A percentile compares a stretch with the other conserved stretches of the same genome.
Evolutionary conservation across 2,797 vertebrate species (phyloP).

Genomic region (Alauda arvensis): DNA sequence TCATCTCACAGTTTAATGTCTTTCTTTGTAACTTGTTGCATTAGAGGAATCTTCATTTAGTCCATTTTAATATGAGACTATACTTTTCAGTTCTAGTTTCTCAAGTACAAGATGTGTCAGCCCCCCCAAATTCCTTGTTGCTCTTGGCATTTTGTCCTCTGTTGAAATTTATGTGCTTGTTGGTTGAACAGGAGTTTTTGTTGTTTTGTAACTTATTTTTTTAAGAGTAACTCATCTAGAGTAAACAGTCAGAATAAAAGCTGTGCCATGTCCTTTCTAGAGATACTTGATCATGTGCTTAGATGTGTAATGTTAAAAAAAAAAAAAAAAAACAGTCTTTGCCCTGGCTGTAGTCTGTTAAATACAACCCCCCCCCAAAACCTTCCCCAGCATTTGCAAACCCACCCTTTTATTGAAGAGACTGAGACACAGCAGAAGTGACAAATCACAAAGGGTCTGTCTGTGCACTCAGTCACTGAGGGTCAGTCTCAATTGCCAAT

Average conservation of each 20-base stretch:
- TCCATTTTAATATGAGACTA: not conserved
- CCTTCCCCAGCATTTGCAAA: not conserved
- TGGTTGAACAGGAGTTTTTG: not conserved
- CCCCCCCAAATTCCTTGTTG: not conserved
- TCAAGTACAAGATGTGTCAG: rapidly evolving
- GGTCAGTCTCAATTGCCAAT: not conserved
- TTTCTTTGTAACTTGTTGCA: not conserved
- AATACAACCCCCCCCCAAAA: not conserved
- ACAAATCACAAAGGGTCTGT: not conserved
- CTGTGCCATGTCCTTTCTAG: not conserved
- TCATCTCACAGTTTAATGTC: not conserved
- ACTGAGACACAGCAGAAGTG: not conserved
- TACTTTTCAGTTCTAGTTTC: not conserved
- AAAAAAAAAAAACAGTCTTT: not conserved
- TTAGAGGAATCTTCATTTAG: not conserved
- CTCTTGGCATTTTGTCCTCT: not conserved
- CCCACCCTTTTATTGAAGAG: not conserved
- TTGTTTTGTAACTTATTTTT: not conserved
- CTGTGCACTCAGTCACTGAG: not conserved
- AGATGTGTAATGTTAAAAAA: not conserved
- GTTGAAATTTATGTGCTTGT: not conserved
- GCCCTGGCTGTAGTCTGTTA: not conserved
- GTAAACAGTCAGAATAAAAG: not conserved
- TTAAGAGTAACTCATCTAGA: not conserved
- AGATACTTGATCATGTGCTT: not conserved